Percentiles rank a stretch among this genome's conserved stretches.
These are phyloP conservation scores for Pollenia amentaria DNA, from an alignment of 2,888 invertebrate species.

Conservation along the genomic window DNA sequence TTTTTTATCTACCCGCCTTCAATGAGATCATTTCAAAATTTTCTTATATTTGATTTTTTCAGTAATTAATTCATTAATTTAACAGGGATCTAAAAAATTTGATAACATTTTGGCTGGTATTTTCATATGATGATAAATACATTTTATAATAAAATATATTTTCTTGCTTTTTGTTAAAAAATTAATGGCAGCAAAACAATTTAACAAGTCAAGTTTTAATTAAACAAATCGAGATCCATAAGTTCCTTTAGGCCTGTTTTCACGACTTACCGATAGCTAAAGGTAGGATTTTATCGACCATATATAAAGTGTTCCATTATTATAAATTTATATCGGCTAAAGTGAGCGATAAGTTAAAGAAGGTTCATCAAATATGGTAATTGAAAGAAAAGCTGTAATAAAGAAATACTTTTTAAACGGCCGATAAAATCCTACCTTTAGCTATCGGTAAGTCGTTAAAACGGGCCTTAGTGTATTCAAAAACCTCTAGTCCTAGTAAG, in stretches of 20 bases:
- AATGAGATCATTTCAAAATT: conserved; percentile 27
- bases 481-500: background rate
- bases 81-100: background rate
- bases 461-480: conserved; percentile 31
- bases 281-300: too few relatives aligned
- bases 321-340: too few relatives aligned
- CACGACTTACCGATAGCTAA: too few relatives aligned
- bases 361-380: too few relatives aligned
- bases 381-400: too few relatives aligned
- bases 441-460: too few relatives aligned
- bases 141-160: background rate
- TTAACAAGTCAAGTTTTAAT: conserved; percentile 7
- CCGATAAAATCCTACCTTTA: too few relatives aligned
- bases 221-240: conserved; percentile 60
- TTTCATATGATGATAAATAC: background rate
- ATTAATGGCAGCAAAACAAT: background rate
- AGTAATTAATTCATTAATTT: conserved; percentile 11
- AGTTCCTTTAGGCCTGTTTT: too few relatives aligned
- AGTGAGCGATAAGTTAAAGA: too few relatives aligned
- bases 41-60: background rate
- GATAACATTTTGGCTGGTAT: background rate
- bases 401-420: too few relatives aligned
- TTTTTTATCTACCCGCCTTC: background rate
- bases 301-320: too few relatives aligned
- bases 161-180: background rate